Percentiles rank a stretch among this genome's conserved stretches.
Conservation (phyloP, 1,140 invertebrate species). For the Plectus sambesii region DNA sequence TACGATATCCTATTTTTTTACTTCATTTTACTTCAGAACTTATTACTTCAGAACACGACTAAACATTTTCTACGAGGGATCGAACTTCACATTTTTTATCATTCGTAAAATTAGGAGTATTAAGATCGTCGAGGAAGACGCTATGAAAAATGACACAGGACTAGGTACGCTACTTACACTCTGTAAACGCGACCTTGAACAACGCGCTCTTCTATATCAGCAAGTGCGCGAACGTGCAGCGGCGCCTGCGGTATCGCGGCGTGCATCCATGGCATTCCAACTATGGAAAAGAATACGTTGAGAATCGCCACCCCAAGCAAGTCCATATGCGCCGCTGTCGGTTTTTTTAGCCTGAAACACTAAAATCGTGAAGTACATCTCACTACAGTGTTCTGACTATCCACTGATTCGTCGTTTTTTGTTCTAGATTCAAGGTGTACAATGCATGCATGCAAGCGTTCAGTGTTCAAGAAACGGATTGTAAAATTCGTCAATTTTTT, state of each 20-base stretch:
- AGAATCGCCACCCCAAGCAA: conserved; percentile 48
- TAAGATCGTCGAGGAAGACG: too few relatives aligned
- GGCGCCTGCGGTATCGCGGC: conserved; percentile 48
- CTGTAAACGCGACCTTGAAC: conserved; percentile 48
- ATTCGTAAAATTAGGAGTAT: too few relatives aligned
- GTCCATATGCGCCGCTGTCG: conserved; percentile 50
- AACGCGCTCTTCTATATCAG: conserved; percentile 49
- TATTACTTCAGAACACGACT: too few relatives aligned
- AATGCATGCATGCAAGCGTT: too few relatives aligned
- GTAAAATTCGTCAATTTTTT: neutral
- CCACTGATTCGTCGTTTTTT: conserved; percentile 4
- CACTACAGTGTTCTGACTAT: neutral
- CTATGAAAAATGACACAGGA: neutral
- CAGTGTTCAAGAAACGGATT: conserved; percentile 14
- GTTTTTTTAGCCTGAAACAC: conserved; percentile 48
- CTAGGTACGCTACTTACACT: conserved; percentile 44
- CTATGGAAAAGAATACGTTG: conserved; percentile 47
- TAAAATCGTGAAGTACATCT: neutral
- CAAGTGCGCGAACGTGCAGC: conserved; percentile 49
- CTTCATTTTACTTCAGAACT: too few relatives aligned
- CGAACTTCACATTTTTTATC: too few relatives aligned
- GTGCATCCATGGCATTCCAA: conserved; percentile 49
- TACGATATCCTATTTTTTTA: too few relatives aligned
- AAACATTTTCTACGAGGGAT: too few relatives aligned
- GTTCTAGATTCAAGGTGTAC: too few relatives aligned